Evolutionary conservation across 2,888 invertebrate species (phyloP).

Genomic region (Beris chalybata): DNA sequence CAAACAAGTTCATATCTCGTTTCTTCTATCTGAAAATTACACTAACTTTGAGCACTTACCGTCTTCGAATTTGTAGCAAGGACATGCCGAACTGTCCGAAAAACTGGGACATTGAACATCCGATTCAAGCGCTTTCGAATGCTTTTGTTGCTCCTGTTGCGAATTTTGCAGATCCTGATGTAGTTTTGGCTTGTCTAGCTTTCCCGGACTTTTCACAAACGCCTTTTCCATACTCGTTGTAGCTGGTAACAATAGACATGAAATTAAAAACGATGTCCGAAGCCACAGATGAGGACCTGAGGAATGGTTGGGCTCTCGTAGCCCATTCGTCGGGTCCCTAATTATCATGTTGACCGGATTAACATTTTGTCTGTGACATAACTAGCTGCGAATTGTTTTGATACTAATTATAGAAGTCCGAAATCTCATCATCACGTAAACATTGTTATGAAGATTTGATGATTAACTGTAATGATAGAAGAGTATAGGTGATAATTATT

Average conservation of each 20-base stretch:
- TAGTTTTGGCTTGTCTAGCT: constrained; percentile 27
- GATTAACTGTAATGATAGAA: not conserved
- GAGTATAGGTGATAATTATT: too few relatives aligned
- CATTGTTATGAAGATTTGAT: constrained; percentile 24
- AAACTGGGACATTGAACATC: constrained; percentile 70
- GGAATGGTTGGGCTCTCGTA: constrained; percentile 38
- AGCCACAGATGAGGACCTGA: constrained; percentile 43
- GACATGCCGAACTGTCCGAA: constrained; percentile 79
- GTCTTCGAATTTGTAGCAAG: constrained; percentile 91
- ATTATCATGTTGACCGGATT: constrained; percentile 41
- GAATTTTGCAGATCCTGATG: constrained; percentile 20
- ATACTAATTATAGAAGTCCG: not conserved
- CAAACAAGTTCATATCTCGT: too few relatives aligned
- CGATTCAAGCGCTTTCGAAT: constrained; percentile 16
- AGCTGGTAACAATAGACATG: constrained; percentile 46
- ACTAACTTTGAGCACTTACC: constrained; percentile 57
- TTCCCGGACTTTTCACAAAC: constrained; percentile 39
- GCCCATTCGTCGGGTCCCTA: constrained; percentile 39
- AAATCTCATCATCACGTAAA: constrained; percentile 21
- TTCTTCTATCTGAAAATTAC: too few relatives aligned
- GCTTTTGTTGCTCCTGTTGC: not conserved
- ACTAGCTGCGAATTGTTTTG: constrained; percentile 17
- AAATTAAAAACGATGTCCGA: constrained; percentile 48
- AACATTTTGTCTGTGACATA: constrained; percentile 42
- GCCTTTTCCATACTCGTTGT: constrained; percentile 45